Conservation (phyloP, 2,888 invertebrate species). For the Chorisops tibialis region DNA sequence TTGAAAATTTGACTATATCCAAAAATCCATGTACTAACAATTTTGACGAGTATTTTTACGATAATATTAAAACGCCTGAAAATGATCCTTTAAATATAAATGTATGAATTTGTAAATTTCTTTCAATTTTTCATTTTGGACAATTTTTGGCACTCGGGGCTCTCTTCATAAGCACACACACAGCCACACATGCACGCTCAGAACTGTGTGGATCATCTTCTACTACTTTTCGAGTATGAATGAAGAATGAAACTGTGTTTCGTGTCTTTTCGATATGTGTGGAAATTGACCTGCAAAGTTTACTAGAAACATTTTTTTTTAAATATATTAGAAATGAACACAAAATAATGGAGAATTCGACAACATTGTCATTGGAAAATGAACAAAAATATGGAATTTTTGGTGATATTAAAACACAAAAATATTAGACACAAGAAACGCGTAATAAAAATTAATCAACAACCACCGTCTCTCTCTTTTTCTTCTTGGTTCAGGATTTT, state of each 20-base stretch:
- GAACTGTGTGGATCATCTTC: background rate
- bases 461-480: no score
- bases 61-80: background rate
- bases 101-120: background rate
- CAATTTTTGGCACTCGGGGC: conserved; percentile 22
- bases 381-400: background rate
- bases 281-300: conserved; percentile 10
- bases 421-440: no score
- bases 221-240: background rate
- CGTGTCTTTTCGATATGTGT: conserved; percentile 5
- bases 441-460: no score
- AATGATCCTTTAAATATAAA: conserved; percentile 20
- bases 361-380: background rate
- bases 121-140: background rate
- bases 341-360: background rate
- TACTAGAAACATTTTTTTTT: conserved; percentile 8
- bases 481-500: no score
- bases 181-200: no score
- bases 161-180: conserved; percentile 7
- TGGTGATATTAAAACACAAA: background rate
- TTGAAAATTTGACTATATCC: conserved; percentile 5
- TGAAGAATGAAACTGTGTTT: background rate
- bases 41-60: background rate
- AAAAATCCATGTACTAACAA: conserved; percentile 17
- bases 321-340: background rate